Conservation (phyloP, 2,888 invertebrate species). For the Azorinus chamasolen region DNA sequence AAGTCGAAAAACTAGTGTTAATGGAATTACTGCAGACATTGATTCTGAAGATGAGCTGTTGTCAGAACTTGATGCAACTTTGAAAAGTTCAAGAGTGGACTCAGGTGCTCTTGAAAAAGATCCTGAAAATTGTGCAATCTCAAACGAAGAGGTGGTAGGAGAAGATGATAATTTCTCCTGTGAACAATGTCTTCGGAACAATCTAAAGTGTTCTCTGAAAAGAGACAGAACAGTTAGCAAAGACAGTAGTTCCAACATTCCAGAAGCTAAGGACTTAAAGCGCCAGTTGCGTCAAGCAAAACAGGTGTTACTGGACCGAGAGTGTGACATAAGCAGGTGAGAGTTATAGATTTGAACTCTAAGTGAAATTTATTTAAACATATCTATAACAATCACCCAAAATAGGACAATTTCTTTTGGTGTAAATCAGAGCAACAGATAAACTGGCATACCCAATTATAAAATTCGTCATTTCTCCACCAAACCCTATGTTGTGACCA, state of each 20-base stretch:
- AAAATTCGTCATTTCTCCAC: too few species aligned
- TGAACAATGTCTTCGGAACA: constrained; percentile 59
- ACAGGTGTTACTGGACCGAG: constrained; percentile 66
- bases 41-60: constrained; percentile 76
- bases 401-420: background rate
- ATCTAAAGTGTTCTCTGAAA: constrained; percentile 42
- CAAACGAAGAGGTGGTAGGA: constrained; percentile 14
- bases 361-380: background rate
- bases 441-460: too few species aligned
- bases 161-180: constrained; percentile 26
- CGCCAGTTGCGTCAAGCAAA: constrained; percentile 69
- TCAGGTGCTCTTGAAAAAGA: background rate
- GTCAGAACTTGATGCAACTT: constrained; percentile 77
- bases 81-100: constrained; percentile 5
- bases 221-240: background rate
- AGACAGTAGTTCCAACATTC: constrained; percentile 32
- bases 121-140: constrained; percentile 40
- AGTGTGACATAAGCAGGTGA: constrained; percentile 71
- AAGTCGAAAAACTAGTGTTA: background rate
- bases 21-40: background rate
- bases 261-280: constrained; percentile 63
- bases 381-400: background rate
- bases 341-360: background rate
- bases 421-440: too few species aligned
- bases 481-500: too few species aligned